Base-by-base conservation (phyloP, 2,797 vertebrate species). In the Poecile montanus region DNA sequence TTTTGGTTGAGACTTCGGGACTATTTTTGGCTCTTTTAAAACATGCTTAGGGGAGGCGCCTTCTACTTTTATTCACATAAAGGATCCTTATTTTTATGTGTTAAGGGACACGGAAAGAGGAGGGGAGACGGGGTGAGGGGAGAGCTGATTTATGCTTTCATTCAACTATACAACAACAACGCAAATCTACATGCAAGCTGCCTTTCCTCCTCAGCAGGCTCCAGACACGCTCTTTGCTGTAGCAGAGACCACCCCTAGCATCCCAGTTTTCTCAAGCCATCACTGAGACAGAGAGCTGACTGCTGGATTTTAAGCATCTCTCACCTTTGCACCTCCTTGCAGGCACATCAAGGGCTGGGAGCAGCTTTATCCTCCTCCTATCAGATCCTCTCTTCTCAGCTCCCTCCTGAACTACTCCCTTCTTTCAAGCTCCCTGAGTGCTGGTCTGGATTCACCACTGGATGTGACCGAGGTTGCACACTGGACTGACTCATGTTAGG, bases 11-110 rank as follows among this genome's bases (percentile, higher is more conserved):
- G 93, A 92, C 85, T 93, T 89, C 18, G 27, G 58, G 90, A 92
- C 76, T 96, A 96, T 96, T 96, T 97, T 93, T 92, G 94, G 93
- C 78, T 93, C 85, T 95, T 91, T 79, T 19, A 42, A 93, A 89
- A 93, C 75, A 83, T 21, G 32, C 79, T 94, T 76, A 74, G 21
- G 44, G 75, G 84, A 96, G 78, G 92, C 0, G 30, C 84, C 79
- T 94, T 83, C 70, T 94, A 56, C 87, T 92, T 95, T 68, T 95
- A 88, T 72, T 91, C 89, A 53, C 60, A 91, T 86, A 89, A 86
- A 91, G 68, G 78, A 93, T 86, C 89, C 94, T 93, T 93, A 90
- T 95, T 96, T 92, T 94, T 78, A 63, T 83, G 42, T 63, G 30
- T 79, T 78, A 78, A 95, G 63, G 38, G 76, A 89, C 36, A 63